Conservation (phyloP, 2,797 vertebrate genomes). For the Rhadinocentrus ornatus region DNA sequence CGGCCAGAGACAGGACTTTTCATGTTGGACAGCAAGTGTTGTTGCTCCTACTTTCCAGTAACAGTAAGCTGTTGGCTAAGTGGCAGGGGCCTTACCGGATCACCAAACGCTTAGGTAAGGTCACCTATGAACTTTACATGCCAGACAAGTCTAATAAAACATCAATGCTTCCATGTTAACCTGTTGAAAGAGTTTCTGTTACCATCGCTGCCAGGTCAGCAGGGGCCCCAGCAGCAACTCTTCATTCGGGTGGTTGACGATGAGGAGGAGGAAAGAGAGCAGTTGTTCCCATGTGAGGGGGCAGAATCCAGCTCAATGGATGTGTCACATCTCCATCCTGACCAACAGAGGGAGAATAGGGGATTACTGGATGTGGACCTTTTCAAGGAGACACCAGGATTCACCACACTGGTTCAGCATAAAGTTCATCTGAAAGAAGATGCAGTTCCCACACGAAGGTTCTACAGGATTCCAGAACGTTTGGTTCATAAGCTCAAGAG, state of each 20-base stretch:
- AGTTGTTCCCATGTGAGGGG: neutral
- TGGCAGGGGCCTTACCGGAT: neutral
- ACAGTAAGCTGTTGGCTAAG: slow-evolving; percentile 1
- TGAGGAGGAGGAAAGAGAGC: neutral
- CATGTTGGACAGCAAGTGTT: slow-evolving; percentile 1
- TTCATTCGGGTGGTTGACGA: neutral
- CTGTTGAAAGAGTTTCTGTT: neutral
- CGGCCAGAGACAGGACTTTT: neutral
- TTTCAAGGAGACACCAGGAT: neutral
- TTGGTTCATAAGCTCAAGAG: neutral
- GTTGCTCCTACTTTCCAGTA: neutral
- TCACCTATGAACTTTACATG: neutral
- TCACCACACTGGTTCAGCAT: neutral
- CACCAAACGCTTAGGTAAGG: neutral
- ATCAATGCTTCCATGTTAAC: neutral
- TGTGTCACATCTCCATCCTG: neutral
- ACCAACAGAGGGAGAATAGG: neutral
- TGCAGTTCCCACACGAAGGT: neutral
- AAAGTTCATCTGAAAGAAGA: neutral
- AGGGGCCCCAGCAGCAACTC: neutral
- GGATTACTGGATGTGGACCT: neutral
- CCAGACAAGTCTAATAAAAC: neutral
- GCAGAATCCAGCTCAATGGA: neutral
- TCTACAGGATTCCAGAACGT: neutral
- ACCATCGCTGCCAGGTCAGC: neutral